Conservation (phyloP, 1,140 invertebrate species). For the Cyrtorhinus lividipennis region DNA sequence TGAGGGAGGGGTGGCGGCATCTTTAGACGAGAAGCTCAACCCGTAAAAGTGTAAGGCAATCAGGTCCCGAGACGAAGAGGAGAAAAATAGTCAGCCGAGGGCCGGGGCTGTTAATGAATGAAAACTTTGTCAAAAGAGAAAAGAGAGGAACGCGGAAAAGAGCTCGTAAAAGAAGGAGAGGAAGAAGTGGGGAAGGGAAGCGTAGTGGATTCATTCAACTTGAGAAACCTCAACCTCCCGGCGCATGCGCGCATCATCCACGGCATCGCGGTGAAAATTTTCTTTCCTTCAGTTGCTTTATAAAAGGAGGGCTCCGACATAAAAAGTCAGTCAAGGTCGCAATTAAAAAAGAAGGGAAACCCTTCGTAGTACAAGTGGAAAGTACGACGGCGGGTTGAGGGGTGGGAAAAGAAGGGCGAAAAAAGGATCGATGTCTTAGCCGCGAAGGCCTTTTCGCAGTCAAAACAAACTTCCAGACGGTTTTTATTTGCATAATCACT, state of each 20-base stretch:
- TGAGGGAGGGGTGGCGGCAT: constrained; percentile 2
- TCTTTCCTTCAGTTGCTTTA: not conserved
- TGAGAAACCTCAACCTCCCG: not conserved
- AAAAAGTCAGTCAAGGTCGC: constrained; percentile 16
- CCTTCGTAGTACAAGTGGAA: not conserved
- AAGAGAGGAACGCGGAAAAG: not conserved
- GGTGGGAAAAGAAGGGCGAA: not conserved
- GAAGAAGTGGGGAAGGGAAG: constrained; percentile 1
- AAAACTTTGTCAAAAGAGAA: constrained; percentile 16
- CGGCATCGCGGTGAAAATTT: no score
- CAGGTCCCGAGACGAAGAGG: not conserved
- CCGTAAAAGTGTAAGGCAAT: constrained; percentile 13
- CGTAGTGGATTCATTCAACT: not conserved
- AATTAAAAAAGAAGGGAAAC: constrained; percentile 9
- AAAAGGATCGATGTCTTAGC: constrained; percentile 1
- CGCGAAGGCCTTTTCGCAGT: not conserved
- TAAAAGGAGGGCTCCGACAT: constrained; percentile 1
- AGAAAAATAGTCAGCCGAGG: constrained; percentile 13
- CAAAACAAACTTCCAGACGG: constrained; percentile 9
- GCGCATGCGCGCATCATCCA: not conserved
- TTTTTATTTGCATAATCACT: constrained; percentile 10
- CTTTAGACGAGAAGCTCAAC: not conserved
- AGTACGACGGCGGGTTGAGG: not conserved
- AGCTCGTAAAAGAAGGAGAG: not conserved
- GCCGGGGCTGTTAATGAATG: constrained; percentile 11